Evolutionary conservation across 2,888 invertebrate genomes (phyloP).

Genomic region (Polydrusus tereticollis): DNA sequence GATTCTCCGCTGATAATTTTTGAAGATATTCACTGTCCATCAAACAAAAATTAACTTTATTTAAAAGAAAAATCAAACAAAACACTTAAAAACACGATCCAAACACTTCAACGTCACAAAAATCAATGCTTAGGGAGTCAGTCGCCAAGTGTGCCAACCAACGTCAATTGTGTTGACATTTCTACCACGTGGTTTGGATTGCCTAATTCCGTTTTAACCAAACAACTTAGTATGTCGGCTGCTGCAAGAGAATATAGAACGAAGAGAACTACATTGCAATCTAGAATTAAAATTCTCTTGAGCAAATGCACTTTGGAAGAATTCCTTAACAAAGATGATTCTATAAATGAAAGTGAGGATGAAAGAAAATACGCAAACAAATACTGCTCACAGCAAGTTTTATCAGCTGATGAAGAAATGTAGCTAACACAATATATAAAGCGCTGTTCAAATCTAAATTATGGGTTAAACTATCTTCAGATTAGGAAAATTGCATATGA

Average conservation of each 20-base stretch:
- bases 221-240: background rate
- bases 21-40: too few relatives aligned
- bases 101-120: too few relatives aligned
- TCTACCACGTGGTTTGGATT: too few relatives aligned
- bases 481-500: conserved; percentile 21
- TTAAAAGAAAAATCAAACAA: too few relatives aligned
- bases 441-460: conserved; percentile 6
- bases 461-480: conserved; percentile 7
- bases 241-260: background rate
- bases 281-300: conserved; percentile 17
- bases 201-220: too few relatives aligned
- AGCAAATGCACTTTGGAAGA: conserved; percentile 1
- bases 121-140: too few relatives aligned
- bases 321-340: conserved; percentile 12
- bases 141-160: too few relatives aligned
- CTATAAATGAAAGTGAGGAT: conserved; percentile 2
- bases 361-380: conserved; percentile 9
- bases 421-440: conserved; percentile 8
- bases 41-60: too few relatives aligned
- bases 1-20: too few relatives aligned
- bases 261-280: conserved; percentile 25
- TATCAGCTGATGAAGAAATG: conserved; percentile 6
- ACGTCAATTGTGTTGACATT: too few relatives aligned
- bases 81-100: too few relatives aligned
- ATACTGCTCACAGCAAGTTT: conserved; percentile 11